Evolutionary conservation across 2,113 vertebrate species (phyloP), one percentile per base, ranked within the genome.

Genomic region (Triplophysa tibetana): DNA sequence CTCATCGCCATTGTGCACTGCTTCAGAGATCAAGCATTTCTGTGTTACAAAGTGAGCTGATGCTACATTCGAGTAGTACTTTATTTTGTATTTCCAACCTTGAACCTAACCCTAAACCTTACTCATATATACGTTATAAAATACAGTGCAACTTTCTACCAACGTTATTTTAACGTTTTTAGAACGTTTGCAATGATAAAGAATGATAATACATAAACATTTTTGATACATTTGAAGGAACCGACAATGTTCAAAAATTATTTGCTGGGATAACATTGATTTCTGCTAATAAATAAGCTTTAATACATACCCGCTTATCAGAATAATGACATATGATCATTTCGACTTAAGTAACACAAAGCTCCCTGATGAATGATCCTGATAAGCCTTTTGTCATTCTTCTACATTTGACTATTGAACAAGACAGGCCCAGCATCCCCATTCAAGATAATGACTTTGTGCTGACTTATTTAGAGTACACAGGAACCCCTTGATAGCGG

Each of bases 401-500:
- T 29, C 48, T 48, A 48, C 14, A 63, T 74, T 75, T 48, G 13
- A 26, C 73, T 23, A 63, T 75, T 75, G 73, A 61, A 60, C 33
- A 63, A 69, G 50, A 48, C 60, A 72, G 12, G 41, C 33, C 43
- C 4, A 70, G 63, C 70, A 67, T 75, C 38, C 58, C 64, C 52
- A 23, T 45, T 52, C 26, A 69, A 48, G 61, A 58, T 72, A 56
- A 64, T 43, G 50, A 73, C 52, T 60, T 21, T 65, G 26, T 16
- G 24, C 26, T 17, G 78, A 50, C 60, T 75, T 75, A 75, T 75
- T 75, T 79, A 63, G 43, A 80, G 52, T 43, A 87, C 61, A 67
- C 66, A 64, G 23, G 78, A 84, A 64, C 80, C 38, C 70, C 66
- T 65, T 84, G 84, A 81, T 78, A 83, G 84, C 73, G n/a, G 10